These are phyloP conservation scores for Bolborhynchus lineola DNA, from an alignment of 2,113 vertebrate genomes.

Conservation along the genomic window DNA sequence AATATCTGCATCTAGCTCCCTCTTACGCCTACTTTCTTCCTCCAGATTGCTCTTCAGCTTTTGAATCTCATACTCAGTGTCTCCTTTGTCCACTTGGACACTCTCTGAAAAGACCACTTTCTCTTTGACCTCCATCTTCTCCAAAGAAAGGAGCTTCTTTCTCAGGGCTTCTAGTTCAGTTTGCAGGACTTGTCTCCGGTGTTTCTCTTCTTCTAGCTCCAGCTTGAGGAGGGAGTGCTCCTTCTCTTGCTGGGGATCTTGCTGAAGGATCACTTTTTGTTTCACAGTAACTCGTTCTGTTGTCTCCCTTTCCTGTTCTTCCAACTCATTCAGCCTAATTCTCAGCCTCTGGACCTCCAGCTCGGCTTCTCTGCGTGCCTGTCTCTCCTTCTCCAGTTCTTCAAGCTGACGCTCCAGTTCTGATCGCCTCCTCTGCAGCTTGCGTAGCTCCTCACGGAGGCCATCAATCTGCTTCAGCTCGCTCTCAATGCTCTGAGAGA, in stretches of 20 bases:
- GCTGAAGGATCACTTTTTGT: constrained; percentile 95
- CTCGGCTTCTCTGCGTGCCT: constrained; percentile 87
- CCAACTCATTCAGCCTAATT: constrained; percentile 82
- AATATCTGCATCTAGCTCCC: constrained; percentile 85
- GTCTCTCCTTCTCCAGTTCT: constrained; percentile 89
- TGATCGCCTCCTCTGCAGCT: constrained; percentile 80
- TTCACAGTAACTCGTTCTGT: constrained; percentile 90
- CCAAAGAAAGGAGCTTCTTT: constrained; percentile 82
- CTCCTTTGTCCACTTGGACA: constrained; percentile 90
- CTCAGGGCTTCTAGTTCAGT: constrained; percentile 82
- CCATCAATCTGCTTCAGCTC: constrained; percentile 87
- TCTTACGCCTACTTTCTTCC: constrained; percentile 83
- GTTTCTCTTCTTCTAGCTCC: constrained; percentile 90
- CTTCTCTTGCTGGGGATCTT: constrained; percentile 94
- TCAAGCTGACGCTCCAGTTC: constrained; percentile 91
- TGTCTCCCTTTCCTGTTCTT: constrained; percentile 85
- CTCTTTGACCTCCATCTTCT: constrained; percentile 89
- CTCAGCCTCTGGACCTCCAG: constrained; percentile 90
- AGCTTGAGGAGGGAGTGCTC: constrained; percentile 88
- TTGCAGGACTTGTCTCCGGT: constrained; percentile 86
- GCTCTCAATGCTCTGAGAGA: constrained; percentile 81
- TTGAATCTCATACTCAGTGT: constrained; percentile 89
- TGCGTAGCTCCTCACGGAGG: constrained; percentile 83
- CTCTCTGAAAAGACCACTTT: constrained; percentile 94
- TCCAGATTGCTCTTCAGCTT: constrained; percentile 85